A percentile compares a stretch with the other conserved stretches of the same genome.
phyloP scores from a whole-genome alignment of 2,113 vertebrate species.

The Oryzias celebensis region DNA sequence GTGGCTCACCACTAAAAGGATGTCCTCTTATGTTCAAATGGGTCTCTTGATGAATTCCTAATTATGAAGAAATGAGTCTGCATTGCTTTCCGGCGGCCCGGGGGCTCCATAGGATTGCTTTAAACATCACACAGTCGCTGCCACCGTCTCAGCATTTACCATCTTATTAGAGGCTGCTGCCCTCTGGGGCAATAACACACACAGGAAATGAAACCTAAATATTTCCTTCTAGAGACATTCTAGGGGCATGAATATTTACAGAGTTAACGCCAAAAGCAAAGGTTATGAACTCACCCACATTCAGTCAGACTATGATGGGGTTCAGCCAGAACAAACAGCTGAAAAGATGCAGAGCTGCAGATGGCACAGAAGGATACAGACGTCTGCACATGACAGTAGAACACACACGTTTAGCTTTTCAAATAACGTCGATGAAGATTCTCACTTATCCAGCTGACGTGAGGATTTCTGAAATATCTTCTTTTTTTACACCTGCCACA shows the following conservation, averaged over 20 bases:
- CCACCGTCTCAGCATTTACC: conserved; percentile 36
- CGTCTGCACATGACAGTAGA: no score
- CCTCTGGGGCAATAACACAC: conserved; percentile 24
- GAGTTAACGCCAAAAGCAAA: conserved; percentile 7
- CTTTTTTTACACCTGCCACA: no score
- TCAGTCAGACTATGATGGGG: conserved; percentile 4
- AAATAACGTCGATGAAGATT: no score
- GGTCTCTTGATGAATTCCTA: conserved; percentile 55
- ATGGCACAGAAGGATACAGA: no score
- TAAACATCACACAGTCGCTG: conserved; percentile 35
- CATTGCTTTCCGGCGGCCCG: conserved; percentile 39
- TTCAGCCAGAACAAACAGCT: no score
- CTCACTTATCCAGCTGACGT: no score
- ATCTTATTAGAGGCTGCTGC: conserved; percentile 33
- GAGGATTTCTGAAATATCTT: no score
- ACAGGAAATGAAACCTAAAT: conserved; percentile 28
- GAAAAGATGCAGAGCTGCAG: no score
- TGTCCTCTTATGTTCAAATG: conserved; percentile 55
- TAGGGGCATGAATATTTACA: conserved; percentile 15
- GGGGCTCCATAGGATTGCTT: conserved; percentile 25
- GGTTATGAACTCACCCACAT: conserved; percentile 14
- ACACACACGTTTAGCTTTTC: no score
- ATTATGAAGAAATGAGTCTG: conserved; percentile 57
- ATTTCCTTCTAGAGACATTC: conserved; percentile 25
- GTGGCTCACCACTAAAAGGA: conserved; percentile 32